These are phyloP conservation scores for Callinectes sapidus DNA, from an alignment of 2,888 invertebrate species.

Conservation along the genomic window DNA sequence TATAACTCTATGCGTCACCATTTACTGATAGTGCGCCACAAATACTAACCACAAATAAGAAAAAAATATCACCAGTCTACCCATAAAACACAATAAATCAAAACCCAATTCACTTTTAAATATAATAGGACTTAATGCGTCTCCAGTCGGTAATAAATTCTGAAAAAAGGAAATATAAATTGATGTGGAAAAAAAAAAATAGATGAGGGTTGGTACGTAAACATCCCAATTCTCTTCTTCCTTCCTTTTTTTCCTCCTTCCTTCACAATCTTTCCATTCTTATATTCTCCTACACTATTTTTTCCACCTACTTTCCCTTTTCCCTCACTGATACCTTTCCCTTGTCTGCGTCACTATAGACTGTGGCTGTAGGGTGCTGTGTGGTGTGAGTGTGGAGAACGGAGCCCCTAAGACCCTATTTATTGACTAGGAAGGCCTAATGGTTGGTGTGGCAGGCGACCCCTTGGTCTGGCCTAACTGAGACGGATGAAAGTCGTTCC, in stretches of 20 bases:
- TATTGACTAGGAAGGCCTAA: neutral
- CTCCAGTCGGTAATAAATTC: neutral
- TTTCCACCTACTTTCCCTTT: too few species aligned
- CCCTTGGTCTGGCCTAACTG: conserved; percentile 15
- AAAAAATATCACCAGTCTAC: neutral
- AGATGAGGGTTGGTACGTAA: neutral
- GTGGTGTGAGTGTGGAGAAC: neutral
- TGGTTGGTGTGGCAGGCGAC: neutral
- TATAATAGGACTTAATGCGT: neutral
- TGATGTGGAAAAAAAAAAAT: neutral
- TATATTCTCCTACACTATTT: too few species aligned
- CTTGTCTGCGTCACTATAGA: neutral
- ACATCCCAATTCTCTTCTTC: neutral
- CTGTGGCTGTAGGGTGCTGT: neutral
- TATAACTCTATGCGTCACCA: neutral
- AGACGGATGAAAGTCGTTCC: conserved; percentile 17
- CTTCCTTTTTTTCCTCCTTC: neutral
- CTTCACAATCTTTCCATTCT: too few species aligned
- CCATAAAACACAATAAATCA: neutral
- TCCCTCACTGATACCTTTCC: too few species aligned
- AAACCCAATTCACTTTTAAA: neutral
- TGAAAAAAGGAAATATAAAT: neutral
- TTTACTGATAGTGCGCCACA: neutral
- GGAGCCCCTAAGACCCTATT: neutral
- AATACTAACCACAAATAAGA: too few species aligned